phyloP scores from a whole-genome alignment of 2,113 vertebrate genomes.

The Gavialis gangeticus region DNA sequence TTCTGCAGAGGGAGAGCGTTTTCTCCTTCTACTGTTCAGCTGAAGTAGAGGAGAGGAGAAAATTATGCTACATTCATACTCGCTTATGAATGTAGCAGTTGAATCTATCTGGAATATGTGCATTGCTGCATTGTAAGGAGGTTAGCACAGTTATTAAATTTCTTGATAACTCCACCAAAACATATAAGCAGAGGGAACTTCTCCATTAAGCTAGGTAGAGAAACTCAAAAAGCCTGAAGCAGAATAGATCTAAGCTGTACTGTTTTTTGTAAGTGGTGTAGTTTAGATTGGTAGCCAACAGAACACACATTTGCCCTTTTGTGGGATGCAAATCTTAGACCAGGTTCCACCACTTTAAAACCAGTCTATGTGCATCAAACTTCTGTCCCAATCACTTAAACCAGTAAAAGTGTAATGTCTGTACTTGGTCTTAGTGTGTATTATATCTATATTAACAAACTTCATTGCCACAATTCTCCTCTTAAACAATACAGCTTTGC shows the following conservation, averaged over 20 bases:
- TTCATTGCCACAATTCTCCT: not conserved
- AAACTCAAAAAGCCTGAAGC: no score
- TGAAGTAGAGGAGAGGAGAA: not conserved
- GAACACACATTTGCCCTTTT: no score
- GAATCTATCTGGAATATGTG: not conserved
- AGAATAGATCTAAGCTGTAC: no score
- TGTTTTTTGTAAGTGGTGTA: no score
- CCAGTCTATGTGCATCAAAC: no score
- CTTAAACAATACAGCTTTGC: not conserved
- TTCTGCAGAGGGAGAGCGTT: not conserved
- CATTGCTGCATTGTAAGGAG: not conserved
- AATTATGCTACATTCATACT: not conserved
- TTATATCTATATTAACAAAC: not conserved
- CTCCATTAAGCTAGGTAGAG: not conserved
- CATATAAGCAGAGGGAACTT: slow-evolving; percentile 28
- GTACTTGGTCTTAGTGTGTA: not conserved
- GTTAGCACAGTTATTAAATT: not conserved
- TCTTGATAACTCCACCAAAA: slow-evolving; percentile 25
- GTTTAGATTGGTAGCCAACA: no score
- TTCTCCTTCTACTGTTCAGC: not conserved
- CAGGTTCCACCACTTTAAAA: no score
- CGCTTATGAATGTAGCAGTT: not conserved
- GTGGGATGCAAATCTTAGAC: no score
- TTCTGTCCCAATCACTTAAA: no score
- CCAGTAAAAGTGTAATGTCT: no score